These are phyloP conservation scores for Mirza zaza DNA, from an alignment of 2,113 vertebrate species.

Conservation along the genomic window DNA sequence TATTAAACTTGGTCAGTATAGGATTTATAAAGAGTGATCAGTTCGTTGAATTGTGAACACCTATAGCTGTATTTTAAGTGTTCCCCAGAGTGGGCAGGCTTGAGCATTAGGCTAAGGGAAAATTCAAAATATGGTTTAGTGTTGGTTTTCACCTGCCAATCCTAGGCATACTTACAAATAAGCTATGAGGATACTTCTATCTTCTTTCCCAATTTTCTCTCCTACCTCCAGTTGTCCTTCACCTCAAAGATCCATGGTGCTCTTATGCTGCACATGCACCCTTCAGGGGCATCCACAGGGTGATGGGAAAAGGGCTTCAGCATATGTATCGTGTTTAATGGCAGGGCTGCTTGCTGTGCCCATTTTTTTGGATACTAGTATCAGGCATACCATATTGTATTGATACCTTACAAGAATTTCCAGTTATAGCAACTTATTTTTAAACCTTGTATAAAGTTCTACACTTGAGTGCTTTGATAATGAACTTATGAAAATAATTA, in stretches of 20 bases:
- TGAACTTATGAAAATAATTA: not conserved
- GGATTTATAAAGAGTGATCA: not conserved
- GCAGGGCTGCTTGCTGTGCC: rapidly evolving
- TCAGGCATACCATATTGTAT: not conserved
- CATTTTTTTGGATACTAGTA: not conserved
- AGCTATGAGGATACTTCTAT: not conserved
- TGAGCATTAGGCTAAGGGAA: not conserved
- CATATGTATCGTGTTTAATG: not conserved
- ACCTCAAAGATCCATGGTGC: not conserved
- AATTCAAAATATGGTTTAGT: not conserved
- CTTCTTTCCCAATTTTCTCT: not conserved
- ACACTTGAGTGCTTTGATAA: not conserved
- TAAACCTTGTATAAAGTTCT: not conserved
- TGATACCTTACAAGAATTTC: not conserved
- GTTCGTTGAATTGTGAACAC: not conserved
- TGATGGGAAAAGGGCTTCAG: too few species aligned
- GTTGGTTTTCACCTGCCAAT: not conserved
- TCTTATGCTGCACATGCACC: rapidly evolving
- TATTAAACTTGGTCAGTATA: not conserved
- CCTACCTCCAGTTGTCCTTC: not conserved
- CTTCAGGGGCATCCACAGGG: not conserved
- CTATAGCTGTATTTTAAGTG: not conserved
- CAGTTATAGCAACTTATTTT: not conserved
- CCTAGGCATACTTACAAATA: not conserved
- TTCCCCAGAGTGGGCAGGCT: not conserved